phyloP scores from a whole-genome alignment of 1,140 invertebrate genomes.

The Steinernema feltiae region DNA sequence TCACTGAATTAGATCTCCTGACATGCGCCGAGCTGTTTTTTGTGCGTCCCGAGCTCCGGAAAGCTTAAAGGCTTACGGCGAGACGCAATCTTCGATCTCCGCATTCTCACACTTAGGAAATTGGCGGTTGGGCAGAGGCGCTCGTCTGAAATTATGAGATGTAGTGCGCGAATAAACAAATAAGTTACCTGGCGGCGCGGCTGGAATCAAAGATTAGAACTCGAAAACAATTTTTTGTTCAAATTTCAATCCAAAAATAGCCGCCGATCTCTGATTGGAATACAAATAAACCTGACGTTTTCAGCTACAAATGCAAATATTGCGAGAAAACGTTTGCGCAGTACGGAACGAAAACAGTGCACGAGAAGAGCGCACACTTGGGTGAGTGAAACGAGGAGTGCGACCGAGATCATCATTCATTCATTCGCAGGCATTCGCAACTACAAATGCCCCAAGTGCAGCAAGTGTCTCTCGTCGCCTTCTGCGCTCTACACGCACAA shows the following conservation, averaged over 20 bases:
- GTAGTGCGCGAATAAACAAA: too few species aligned
- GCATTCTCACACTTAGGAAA: too few species aligned
- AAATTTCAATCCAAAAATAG: too few species aligned
- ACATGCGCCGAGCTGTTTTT: too few species aligned
- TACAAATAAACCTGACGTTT: neutral
- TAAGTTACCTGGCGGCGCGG: too few species aligned
- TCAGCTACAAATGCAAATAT: constrained; percentile 56
- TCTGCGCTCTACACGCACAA: constrained; percentile 57
- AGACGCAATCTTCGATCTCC: too few species aligned
- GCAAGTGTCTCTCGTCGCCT: constrained; percentile 53
- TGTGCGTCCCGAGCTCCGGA: too few species aligned
- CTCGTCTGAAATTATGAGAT: too few species aligned
- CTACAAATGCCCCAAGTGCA: constrained; percentile 50
- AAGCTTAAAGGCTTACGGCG: too few species aligned
- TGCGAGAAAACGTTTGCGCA: constrained; percentile 58
- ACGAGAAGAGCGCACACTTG: constrained; percentile 56
- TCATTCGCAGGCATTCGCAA: constrained; percentile 41
- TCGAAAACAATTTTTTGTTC: neutral
- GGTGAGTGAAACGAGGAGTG: constrained; percentile 39
- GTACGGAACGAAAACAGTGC: constrained; percentile 57
- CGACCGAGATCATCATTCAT: constrained; percentile 16
- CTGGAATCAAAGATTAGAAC: too few species aligned
- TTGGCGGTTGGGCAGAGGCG: too few species aligned
- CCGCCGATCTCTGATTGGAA: neutral
- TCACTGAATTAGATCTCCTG: too few species aligned